Base-by-base conservation (phyloP, 2,888 invertebrate genomes). In the Tethea ocularis region DNA sequence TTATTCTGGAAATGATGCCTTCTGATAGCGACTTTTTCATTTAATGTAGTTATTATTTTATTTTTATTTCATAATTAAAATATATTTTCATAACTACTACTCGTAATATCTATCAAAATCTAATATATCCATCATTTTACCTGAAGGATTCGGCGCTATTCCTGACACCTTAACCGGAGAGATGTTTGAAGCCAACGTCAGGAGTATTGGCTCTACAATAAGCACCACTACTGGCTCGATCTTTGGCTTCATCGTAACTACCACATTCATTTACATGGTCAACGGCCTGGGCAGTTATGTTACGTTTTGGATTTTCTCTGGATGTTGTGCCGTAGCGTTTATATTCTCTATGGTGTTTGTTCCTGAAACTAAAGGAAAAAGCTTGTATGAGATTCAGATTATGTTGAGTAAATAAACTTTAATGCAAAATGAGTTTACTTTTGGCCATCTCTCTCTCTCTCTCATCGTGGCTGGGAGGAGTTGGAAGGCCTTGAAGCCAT, bases 361-460 rank as follows among this genome's bases (percentile, higher is more conserved):
- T 4, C 91, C 91, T 0, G 91, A 91, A 58, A 91, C 90, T 2
- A 90, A 88, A 26, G 89, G 88, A 0, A 89, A 85, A 51, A 79
- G 78, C 2, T 84, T 90, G 52, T 67, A 68, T 0, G 88, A 90
- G 57, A 90, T 91, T 13, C 89, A 91, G 60, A 17, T 24, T 24
- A 36, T 58, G 24, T 38, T 53, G 17, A 52, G 53, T 53, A 41
- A 58, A 46, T 41, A 53, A 26, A 52, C n/a, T n/a, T n/a, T n/a
- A n/a, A n/a, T n/a, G n/a, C n/a, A n/a, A n/a, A n/a, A n/a, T n/a
- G n/a, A n/a, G n/a, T n/a, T n/a, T n/a, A n/a, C n/a, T n/a, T n/a
- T n/a, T n/a, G n/a, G n/a, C n/a, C n/a, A n/a, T n/a, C n/a, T n/a
- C n/a, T n/a, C n/a, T n/a, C n/a, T n/a, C n/a, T n/a, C n/a, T n/a